These are phyloP conservation scores for Schizaphis graminum DNA, from an alignment of 2,888 invertebrate species.

Conservation along the genomic window DNA sequence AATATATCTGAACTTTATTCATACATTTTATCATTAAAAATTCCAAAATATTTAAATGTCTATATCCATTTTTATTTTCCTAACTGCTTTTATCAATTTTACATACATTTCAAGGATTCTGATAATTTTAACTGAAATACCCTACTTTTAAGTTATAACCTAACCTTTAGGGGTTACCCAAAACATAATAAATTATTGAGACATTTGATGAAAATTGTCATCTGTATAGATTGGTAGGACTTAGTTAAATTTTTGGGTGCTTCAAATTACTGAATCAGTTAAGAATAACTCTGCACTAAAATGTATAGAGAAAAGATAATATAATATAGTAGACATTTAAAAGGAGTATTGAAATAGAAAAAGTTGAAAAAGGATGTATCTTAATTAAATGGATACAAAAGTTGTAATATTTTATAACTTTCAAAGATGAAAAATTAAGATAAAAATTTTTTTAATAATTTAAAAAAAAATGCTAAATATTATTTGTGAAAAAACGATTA, in stretches of 20 bases:
- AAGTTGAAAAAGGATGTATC: not conserved
- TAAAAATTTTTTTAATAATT: not conserved
- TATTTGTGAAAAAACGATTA: not conserved
- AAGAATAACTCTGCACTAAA: not conserved
- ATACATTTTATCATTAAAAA: not conserved
- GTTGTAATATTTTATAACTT: not conserved
- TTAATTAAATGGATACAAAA: not conserved
- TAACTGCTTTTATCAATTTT: not conserved
- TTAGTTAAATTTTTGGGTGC: not conserved
- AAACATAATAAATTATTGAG: not conserved
- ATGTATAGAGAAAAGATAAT: not conserved
- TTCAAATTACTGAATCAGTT: not conserved
- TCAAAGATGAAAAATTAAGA: not conserved
- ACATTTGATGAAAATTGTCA: not conserved
- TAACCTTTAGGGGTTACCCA: not conserved
- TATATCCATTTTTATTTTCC: not conserved
- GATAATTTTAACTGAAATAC: not conserved
- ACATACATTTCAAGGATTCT: not conserved
- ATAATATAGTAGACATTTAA: not conserved
- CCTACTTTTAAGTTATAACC: too few relatives aligned
- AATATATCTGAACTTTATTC: not conserved
- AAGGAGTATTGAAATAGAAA: not conserved
- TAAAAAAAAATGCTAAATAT: not conserved
- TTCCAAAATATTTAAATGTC: not conserved
- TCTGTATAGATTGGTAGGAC: not conserved